These are phyloP conservation scores for Nomada fabriciana DNA, from an alignment of 2,888 invertebrate species.

Conservation along the genomic window DNA sequence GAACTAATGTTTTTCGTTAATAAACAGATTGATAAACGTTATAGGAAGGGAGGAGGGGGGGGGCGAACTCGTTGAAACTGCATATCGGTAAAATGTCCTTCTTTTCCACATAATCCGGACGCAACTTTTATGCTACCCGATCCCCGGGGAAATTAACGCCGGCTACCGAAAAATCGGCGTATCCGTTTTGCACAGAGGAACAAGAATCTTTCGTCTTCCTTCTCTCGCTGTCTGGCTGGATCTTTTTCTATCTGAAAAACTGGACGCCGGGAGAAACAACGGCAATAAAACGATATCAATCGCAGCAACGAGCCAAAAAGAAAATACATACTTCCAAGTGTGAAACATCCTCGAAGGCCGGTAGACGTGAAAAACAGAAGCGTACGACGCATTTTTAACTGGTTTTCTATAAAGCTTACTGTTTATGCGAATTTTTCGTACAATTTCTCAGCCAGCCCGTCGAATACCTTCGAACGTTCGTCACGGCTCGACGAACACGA, in stretches of 20 bases:
- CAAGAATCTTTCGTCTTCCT: slow-evolving; percentile 27
- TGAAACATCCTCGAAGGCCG: slow-evolving; percentile 34
- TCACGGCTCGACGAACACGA: not conserved
- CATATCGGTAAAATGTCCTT: slow-evolving; percentile 48
- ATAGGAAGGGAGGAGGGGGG: not conserved
- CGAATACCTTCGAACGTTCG: not conserved
- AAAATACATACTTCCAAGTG: slow-evolving; percentile 18
- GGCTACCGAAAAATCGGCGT: slow-evolving; percentile 58
- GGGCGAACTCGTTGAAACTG: slow-evolving; percentile 31
- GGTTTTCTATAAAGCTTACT: slow-evolving; percentile 11
- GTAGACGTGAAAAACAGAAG: slow-evolving; percentile 1
- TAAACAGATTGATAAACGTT: slow-evolving; percentile 7
- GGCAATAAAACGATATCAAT: slow-evolving; percentile 40
- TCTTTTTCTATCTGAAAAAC: slow-evolving; percentile 10
- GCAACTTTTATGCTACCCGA: slow-evolving; percentile 52
- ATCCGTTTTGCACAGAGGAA: slow-evolving; percentile 49
- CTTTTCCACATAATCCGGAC: slow-evolving; percentile 50
- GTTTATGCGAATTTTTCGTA: slow-evolving; percentile 9
- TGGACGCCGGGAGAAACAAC: slow-evolving; percentile 4
- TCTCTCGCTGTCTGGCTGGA: not conserved
- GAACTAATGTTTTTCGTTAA: not conserved
- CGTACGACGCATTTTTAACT: slow-evolving; percentile 16
- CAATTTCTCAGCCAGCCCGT: slow-evolving; percentile 1
- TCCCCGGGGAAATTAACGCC: slow-evolving; percentile 66
- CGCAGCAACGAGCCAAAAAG: slow-evolving; percentile 8